Evolutionary conservation across 1,140 invertebrate species (phyloP).

Genomic region (Heliconius eleuchia): DNA sequence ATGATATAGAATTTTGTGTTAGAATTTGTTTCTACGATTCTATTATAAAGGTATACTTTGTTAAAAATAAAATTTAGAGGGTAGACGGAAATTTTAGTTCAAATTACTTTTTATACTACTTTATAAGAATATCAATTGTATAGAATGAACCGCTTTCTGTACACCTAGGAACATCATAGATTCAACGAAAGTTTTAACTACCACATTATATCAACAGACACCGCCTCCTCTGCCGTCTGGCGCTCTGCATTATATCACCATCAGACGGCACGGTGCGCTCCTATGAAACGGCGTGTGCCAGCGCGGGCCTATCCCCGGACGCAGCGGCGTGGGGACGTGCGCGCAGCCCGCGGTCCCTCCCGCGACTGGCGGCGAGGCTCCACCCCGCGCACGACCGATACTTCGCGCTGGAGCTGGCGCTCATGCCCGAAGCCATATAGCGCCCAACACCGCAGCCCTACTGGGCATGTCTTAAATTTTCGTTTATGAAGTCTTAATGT

Average conservation of each 20-base stretch:
- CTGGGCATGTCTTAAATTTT: neutral
- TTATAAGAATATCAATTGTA: no score
- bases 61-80: no score
- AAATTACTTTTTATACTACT: no score
- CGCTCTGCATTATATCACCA: constrained; percentile 45
- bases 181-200: neutral
- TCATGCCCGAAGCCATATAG: neutral
- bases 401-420: constrained; percentile 49
- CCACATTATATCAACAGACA: constrained; percentile 42
- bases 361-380: constrained; percentile 4
- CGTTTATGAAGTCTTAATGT: neutral
- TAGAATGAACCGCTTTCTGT: no score
- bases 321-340: neutral
- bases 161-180: no score
- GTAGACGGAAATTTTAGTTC: no score
- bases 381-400: constrained; percentile 39
- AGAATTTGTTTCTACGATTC: no score
- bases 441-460: neutral
- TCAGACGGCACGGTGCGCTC: constrained; percentile 34
- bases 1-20: no score
- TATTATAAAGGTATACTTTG: no score
- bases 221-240: constrained; percentile 51
- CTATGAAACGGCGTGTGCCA: constrained; percentile 40
- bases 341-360: constrained; percentile 1
- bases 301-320: constrained; percentile 1